These are phyloP conservation scores for Piaya cayana DNA, from an alignment of 2,113 vertebrate species.

Conservation along the genomic window DNA sequence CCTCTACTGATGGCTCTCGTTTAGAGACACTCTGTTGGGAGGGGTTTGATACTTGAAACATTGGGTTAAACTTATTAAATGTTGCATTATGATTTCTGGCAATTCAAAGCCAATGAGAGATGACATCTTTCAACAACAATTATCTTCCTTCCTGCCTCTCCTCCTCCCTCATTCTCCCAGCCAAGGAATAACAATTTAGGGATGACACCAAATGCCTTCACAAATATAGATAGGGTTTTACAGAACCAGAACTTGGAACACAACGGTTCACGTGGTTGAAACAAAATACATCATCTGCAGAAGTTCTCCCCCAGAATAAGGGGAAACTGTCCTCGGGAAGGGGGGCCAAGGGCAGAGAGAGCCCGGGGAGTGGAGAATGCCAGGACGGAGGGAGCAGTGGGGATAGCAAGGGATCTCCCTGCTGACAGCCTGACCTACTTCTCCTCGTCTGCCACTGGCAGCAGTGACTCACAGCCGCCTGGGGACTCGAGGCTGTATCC, in stretches of 20 bases:
- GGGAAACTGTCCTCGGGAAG: background rate
- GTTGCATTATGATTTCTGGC: background rate
- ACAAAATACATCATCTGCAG: background rate
- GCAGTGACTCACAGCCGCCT: background rate
- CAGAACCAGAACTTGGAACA: background rate
- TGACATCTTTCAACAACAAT: background rate
- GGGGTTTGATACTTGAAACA: background rate
- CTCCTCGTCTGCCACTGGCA: background rate
- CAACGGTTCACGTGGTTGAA: background rate
- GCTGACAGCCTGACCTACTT: background rate
- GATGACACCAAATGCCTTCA: background rate
- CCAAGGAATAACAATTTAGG: background rate
- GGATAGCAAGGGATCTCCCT: background rate
- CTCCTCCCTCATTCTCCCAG: background rate
- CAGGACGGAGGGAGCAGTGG: background rate
- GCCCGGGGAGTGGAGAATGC: no score
- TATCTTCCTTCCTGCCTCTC: background rate
- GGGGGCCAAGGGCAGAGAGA: background rate
- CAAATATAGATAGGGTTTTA: background rate
- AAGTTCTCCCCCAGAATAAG: background rate
- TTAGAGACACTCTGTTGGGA: background rate
- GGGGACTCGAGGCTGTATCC: background rate
- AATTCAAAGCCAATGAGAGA: background rate
- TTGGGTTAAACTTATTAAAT: background rate
- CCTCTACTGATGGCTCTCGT: background rate